Conservation (phyloP, 2,888 invertebrate species). For the Chydorus sphaericus region DNA sequence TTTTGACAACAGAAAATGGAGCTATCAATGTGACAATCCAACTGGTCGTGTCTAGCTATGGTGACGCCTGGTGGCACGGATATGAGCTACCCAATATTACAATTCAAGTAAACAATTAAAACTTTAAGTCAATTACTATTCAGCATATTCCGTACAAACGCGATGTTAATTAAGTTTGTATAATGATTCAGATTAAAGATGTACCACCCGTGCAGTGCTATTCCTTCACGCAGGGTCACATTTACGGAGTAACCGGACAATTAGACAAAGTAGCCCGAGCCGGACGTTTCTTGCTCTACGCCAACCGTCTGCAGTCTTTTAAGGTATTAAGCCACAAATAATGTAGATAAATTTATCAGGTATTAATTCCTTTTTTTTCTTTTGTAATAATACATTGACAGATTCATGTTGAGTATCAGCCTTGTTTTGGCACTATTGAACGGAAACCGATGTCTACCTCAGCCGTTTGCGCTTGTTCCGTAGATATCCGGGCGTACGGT, state of each 20-base stretch:
- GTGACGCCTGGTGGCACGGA: conserved; percentile 15
- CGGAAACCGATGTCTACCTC: not conserved
- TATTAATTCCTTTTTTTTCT: not conserved
- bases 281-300: conserved; percentile 13
- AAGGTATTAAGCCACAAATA: not conserved
- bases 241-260: conserved; percentile 7
- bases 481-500: not conserved
- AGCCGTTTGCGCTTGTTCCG: conserved; percentile 1
- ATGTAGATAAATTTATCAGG: too few relatives aligned
- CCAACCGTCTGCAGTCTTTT: conserved; percentile 1
- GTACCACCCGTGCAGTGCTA: conserved; percentile 14
- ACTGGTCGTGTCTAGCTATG: conserved; percentile 10
- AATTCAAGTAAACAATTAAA: conserved; percentile 9
- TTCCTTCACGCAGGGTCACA: conserved; percentile 12
- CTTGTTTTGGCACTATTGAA: not conserved
- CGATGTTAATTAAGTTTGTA: not conserved
- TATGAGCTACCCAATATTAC: conserved; percentile 14
- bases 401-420: conserved; percentile 3
- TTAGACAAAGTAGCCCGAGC: not conserved
- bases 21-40: too few relatives aligned
- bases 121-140: not conserved
- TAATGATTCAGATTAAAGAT: conserved; percentile 8
- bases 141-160: not conserved
- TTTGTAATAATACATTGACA: not conserved
- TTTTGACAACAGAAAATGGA: too few relatives aligned